Percentiles rank a stretch among this genome's conserved stretches.
Evolutionary conservation across 2,797 vertebrate genomes (phyloP).

Genomic region (Limnodromus scolopaceus): DNA sequence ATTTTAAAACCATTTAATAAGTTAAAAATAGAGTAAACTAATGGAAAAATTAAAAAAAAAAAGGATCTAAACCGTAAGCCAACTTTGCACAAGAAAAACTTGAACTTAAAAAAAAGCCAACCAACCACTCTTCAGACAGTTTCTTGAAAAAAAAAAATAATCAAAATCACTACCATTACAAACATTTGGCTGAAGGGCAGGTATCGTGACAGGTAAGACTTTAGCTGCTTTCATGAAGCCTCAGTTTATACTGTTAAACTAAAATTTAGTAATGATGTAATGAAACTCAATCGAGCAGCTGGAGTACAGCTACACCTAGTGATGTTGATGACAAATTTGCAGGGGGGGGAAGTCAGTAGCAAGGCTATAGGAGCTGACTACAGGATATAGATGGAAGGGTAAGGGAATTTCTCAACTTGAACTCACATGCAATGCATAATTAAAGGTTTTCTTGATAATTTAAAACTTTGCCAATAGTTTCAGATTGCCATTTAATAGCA

Average conservation of each 20-base stretch:
- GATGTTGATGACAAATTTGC: too few relatives aligned
- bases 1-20: neutral
- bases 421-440: rapidly evolving
- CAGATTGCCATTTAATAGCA: neutral
- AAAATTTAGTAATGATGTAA: neutral
- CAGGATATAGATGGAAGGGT: neutral
- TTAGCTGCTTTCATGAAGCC: neutral
- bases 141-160: neutral
- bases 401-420: neutral
- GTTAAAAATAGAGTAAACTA: neutral
- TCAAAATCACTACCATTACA: neutral
- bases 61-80: neutral
- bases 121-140: neutral
- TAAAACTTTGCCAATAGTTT: neutral
- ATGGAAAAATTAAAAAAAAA: neutral
- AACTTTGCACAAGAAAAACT: neutral
- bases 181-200: neutral
- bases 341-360: neutral
- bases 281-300: neutral
- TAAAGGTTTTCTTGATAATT: neutral
- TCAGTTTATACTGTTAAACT: neutral
- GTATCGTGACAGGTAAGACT: neutral
- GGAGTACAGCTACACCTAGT: too few relatives aligned
- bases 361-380: rapidly evolving
- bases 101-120: neutral